These are phyloP conservation scores for Matsumurasca onukii DNA, from an alignment of 1,140 invertebrate species.

Conservation along the genomic window DNA sequence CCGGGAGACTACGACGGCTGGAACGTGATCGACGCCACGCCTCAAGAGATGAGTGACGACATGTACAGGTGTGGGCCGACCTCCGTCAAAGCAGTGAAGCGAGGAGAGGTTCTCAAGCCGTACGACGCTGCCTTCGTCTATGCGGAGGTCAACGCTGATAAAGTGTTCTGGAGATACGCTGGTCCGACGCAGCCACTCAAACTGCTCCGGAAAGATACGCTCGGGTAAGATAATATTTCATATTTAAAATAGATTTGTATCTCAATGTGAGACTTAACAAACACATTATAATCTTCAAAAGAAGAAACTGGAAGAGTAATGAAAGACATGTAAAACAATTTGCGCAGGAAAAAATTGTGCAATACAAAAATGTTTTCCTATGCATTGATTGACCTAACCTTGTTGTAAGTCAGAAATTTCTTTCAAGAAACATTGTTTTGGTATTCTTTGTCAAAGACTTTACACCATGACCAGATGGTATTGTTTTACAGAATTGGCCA, in stretches of 20 bases:
- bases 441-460: too few species aligned
- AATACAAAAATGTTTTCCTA: too few species aligned
- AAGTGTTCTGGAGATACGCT: constrained; percentile 80
- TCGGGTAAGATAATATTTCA: constrained; percentile 59
- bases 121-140: constrained; percentile 86
- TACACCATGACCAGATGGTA: too few species aligned
- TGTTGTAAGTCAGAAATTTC: too few species aligned
- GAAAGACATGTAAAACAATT: too few species aligned
- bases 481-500: constrained; percentile 69
- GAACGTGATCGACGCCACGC: constrained; percentile 93
- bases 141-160: constrained; percentile 88
- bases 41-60: constrained; percentile 81
- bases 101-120: constrained; percentile 75
- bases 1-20: constrained; percentile 75
- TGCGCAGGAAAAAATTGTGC: too few species aligned
- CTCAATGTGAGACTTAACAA: too few species aligned
- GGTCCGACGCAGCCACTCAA: constrained; percentile 80
- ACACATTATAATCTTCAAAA: too few species aligned
- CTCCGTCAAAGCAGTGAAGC: constrained; percentile 74
- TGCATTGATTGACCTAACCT: too few species aligned
- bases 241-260: too few species aligned
- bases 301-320: too few species aligned
- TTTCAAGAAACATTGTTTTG: too few species aligned
- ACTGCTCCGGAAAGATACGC: constrained; percentile 70
- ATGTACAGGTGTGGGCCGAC: constrained; percentile 83